phyloP scores from a whole-genome alignment of 53 echinoderm and acorn worm species.

The Holothuria scabra region DNA sequence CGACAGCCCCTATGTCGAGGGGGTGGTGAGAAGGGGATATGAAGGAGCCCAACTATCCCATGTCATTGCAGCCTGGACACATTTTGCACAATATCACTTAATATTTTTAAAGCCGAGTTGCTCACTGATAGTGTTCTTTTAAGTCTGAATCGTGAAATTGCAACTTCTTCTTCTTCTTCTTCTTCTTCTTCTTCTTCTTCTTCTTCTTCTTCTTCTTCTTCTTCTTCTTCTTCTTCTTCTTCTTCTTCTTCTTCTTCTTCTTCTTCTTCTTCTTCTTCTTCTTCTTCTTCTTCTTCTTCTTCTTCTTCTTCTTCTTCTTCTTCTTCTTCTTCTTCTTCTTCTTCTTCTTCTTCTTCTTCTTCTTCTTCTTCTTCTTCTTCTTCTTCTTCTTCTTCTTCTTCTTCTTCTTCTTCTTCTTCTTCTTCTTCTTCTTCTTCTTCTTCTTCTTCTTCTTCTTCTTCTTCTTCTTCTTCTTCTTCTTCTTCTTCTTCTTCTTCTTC shows the following conservation, averaged over 20 bases:
- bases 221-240: conserved; percentile 27
- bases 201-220: conserved; percentile 22
- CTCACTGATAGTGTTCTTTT: no score
- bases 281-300: conserved; percentile 35
- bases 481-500: conserved; percentile 39
- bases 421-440: conserved; percentile 39
- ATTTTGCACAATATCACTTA: no score
- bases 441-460: conserved; percentile 39
- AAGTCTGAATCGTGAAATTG: not conserved
- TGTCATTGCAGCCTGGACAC: no score
- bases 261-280: conserved; percentile 19
- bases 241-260: conserved; percentile 36
- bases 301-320: conserved; percentile 39
- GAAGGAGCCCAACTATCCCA: no score
- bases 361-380: conserved; percentile 39
- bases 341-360: conserved; percentile 39
- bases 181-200: conserved; percentile 26
- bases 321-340: conserved; percentile 39
- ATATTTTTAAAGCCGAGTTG: no score
- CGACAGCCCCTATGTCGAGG: no score
- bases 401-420: conserved; percentile 39
- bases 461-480: conserved; percentile 39
- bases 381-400: conserved; percentile 39
- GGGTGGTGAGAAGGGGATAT: no score
- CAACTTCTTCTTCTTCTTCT: conserved; percentile 5